phyloP scores from a whole-genome alignment of 1,140 invertebrate genomes.

The Asbolus verrucosus region DNA sequence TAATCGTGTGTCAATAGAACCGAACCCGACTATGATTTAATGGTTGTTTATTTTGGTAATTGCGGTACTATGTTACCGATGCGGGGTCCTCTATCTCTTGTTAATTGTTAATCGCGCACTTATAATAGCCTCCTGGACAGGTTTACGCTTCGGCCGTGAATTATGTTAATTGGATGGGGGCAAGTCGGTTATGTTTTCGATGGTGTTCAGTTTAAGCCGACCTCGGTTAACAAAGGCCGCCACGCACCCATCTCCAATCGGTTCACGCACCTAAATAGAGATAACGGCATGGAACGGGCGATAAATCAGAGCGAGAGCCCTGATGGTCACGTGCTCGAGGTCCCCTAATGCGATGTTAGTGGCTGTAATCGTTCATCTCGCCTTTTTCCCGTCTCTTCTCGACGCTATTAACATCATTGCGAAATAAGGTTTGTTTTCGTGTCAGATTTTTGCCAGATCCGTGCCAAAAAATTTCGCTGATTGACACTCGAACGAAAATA shows the following conservation, averaged over 20 bases:
- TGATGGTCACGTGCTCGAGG: slow-evolving; percentile 51
- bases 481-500: slow-evolving; percentile 36
- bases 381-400: slow-evolving; percentile 27
- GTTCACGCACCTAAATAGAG: slow-evolving; percentile 53
- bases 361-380: slow-evolving; percentile 48
- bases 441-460: slow-evolving; percentile 27
- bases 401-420: slow-evolving; percentile 31
- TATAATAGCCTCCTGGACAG: slow-evolving; percentile 34
- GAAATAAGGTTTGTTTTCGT: slow-evolving; percentile 38
- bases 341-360: slow-evolving; percentile 48
- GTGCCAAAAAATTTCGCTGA: slow-evolving; percentile 37
- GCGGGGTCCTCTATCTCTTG: slow-evolving; percentile 23
- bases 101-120: slow-evolving; percentile 35
- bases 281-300: slow-evolving; percentile 50
- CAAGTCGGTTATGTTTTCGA: slow-evolving; percentile 8
- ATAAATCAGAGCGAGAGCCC: slow-evolving; percentile 52
- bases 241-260: slow-evolving; percentile 48
- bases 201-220: neutral
- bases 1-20: slow-evolving; percentile 30
- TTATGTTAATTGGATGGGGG: slow-evolving; percentile 17
- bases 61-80: slow-evolving; percentile 14
- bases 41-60: slow-evolving; percentile 35
- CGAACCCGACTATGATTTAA: slow-evolving; percentile 30
- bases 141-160: slow-evolving; percentile 22
- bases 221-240: too few species aligned